Percentiles rank a stretch among this genome's conserved stretches.
phyloP scores from a whole-genome alignment of 2,113 vertebrate genomes.

The Epinephelus lanceolatus region DNA sequence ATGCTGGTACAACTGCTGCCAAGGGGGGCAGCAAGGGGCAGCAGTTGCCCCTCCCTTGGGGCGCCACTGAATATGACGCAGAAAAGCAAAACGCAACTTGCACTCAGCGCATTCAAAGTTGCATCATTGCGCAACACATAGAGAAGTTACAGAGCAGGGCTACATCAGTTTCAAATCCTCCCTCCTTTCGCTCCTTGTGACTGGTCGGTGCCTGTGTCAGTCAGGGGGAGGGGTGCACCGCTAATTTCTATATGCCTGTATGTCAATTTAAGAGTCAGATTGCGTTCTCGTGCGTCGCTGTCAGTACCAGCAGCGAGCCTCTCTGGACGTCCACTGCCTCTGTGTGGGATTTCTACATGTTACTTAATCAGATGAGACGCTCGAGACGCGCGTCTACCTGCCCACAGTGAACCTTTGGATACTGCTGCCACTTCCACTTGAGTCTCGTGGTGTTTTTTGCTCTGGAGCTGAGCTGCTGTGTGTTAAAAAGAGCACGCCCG shows the following conservation, averaged over 20 bases:
- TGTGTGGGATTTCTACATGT: conserved; percentile 29
- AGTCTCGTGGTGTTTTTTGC: conserved; percentile 34
- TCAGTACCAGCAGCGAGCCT: conserved; percentile 40
- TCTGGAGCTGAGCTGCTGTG: conserved; percentile 33
- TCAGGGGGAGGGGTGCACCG: conserved; percentile 74
- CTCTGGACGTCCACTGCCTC: conserved; percentile 4
- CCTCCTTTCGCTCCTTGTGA: conserved; percentile 76
- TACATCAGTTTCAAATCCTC: conserved; percentile 65
- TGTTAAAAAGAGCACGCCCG: background rate
- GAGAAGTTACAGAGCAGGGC: conserved; percentile 40
- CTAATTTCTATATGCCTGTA: conserved; percentile 79
- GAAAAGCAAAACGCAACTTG: conserved; percentile 24
- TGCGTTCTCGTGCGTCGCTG: conserved; percentile 68
- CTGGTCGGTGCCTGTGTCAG: conserved; percentile 78
- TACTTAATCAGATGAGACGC: conserved; percentile 32
- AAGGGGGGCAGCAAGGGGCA: too few species aligned
- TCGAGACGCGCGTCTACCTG: conserved; percentile 54
- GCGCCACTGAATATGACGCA: too few species aligned
- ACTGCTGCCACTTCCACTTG: conserved; percentile 40
- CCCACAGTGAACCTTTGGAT: conserved; percentile 51
- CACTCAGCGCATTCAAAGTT: conserved; percentile 40
- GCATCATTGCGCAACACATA: conserved; percentile 71
- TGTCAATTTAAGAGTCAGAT: conserved; percentile 81
- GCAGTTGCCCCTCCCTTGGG: too few species aligned
- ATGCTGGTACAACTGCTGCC: too few species aligned